Base-by-base conservation (phyloP, 1,140 invertebrate species). In the Conus betulinus region DNA sequence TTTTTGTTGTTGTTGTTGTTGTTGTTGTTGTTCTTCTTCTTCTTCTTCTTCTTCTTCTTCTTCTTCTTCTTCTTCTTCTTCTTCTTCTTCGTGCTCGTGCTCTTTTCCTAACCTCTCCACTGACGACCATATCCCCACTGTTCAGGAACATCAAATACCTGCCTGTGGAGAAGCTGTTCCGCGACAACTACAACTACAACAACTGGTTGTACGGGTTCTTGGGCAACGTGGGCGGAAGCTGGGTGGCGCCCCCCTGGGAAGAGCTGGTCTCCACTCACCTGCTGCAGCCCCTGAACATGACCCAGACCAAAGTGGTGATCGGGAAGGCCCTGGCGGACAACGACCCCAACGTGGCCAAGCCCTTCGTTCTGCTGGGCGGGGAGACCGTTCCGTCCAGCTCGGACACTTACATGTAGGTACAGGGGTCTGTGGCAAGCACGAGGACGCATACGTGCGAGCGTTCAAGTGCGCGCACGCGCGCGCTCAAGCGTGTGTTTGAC, bases 181-280 rank as follows among this genome's bases (percentile, higher is more conserved):
- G 89, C 11, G 76, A 90, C 79, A 23, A n/a, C 17, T 90, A 78
- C 55, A n/a, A 51, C 39, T 88, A 90, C 78, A 90, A 90, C 87
- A 90, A 90, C 76, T 90, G 89, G 89, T 76, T 86, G 87, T 90
- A 90, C 74, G 51, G 63, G 5, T 57, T 90, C 13, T 82, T 76
- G 3, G 87, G 87, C 5, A n/a, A 53, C n/a, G 78, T 88, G 52
- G 83, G 15, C 87, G 85, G 55, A 84, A 85, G 71, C 13, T 88
- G 67, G 57, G 63, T 2, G 87, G 84, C 1, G 84, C 88, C 25
- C 82, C 82, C 25, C 39, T 90, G 87, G 87, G 83, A 88, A 60
- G 87, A 85, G 3, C 67, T 78, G n/a, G 1, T 78, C 15, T 23
- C 10, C 15, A 78, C 15, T n/a, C 74, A 23, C n/a, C 23, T 78